phyloP scores from a whole-genome alignment of 2,888 invertebrate genomes.

The Vanessa cardui region DNA sequence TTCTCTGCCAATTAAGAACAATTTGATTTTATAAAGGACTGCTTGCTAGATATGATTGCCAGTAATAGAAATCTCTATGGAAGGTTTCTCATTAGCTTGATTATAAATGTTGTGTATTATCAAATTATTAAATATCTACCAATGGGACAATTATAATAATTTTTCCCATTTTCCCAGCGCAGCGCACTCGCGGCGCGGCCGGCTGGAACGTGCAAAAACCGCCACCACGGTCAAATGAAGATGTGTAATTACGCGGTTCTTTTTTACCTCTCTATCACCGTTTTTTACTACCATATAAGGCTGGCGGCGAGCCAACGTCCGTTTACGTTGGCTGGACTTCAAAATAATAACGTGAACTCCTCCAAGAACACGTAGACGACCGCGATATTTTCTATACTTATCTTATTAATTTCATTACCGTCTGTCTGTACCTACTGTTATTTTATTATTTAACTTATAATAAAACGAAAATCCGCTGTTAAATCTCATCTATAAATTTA shows the following conservation, averaged over 20 bases:
- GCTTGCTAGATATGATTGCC: too few relatives aligned
- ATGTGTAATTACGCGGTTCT: conserved; percentile 70
- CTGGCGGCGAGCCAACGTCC: conserved; percentile 65
- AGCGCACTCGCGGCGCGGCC: conserved; percentile 47
- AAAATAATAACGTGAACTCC: conserved; percentile 57
- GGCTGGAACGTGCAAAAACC: conserved; percentile 70
- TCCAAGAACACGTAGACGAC: conserved; percentile 39
- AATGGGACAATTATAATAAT: conserved; percentile 30
- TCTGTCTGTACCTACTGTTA: neutral
- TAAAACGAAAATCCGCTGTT: too few relatives aligned
- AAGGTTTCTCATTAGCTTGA: too few relatives aligned
- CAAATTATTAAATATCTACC: conserved; percentile 3
- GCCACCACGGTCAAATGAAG: conserved; percentile 80
- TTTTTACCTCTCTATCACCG: conserved; percentile 64
- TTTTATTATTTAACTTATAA: too few relatives aligned
- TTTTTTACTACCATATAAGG: conserved; percentile 66
- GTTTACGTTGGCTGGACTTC: conserved; percentile 66
- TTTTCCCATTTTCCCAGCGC: conserved; percentile 61
- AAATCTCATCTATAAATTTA: too few relatives aligned
- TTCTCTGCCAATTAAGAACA: too few relatives aligned
- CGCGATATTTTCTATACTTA: conserved; percentile 28
- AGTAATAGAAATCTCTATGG: too few relatives aligned
- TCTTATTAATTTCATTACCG: neutral
- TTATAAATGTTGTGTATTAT: too few relatives aligned
- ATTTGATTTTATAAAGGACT: too few relatives aligned